Percentiles rank a stretch among this genome's conserved stretches.
These are phyloP conservation scores for Enteromius radiatus DNA, from an alignment of 2,797 vertebrate species.

Conservation along the genomic window DNA sequence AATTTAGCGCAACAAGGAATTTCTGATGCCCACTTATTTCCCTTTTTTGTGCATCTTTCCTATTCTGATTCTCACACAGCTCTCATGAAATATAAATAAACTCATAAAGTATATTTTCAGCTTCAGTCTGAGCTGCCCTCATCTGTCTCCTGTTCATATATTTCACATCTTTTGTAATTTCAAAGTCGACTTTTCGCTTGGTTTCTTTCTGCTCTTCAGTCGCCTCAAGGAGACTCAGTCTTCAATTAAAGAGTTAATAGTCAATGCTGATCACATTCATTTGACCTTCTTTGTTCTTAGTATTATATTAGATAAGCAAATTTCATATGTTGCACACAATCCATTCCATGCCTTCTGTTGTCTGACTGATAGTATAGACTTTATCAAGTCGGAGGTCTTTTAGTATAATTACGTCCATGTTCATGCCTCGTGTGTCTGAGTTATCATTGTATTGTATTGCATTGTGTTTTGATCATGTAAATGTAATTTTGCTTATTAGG, in stretches of 20 bases:
- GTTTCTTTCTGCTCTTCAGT: conserved; percentile 7
- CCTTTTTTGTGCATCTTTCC: conserved; percentile 30
- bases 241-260: conserved; percentile 12
- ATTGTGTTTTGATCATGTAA: neutral
- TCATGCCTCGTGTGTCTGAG: neutral
- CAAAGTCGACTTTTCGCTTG: neutral
- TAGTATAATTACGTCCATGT: neutral
- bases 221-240: neutral
- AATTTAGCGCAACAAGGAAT: conserved; percentile 56
- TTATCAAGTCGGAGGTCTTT: neutral
- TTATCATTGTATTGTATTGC: neutral
- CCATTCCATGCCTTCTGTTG: neutral
- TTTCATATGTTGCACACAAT: neutral
- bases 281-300: neutral
- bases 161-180: conserved; percentile 7
- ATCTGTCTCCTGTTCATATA: neutral
- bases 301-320: neutral
- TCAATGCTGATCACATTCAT: conserved; percentile 1
- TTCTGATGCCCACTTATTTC: conserved; percentile 50
- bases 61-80: conserved; percentile 17
- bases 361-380: neutral
- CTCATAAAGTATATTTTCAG: conserved; percentile 52
- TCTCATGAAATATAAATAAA: conserved; percentile 62
- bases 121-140: conserved; percentile 27
- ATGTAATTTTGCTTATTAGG: neutral